Percentiles rank a stretch among this genome's conserved stretches.
Evolutionary conservation across 1,140 invertebrate species (phyloP).

Genomic region (Plectrocnemia conspersa): DNA sequence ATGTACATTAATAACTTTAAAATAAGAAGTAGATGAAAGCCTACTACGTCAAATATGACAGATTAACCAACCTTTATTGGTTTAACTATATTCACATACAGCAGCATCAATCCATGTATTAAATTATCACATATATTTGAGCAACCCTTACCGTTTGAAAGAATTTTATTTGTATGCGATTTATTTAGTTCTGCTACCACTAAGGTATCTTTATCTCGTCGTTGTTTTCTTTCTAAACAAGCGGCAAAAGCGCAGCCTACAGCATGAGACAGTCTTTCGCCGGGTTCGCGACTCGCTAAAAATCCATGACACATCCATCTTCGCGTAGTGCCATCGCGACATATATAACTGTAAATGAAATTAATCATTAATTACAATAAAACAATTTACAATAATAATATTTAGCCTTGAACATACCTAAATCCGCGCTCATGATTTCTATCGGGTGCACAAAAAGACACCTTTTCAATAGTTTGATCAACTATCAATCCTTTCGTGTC

Average conservation of each 20-base stretch:
- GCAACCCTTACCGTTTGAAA: slow-evolving; percentile 23
- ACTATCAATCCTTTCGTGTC: slow-evolving; percentile 98
- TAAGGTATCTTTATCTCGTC: slow-evolving; percentile 82
- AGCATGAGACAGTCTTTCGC: slow-evolving; percentile 95
- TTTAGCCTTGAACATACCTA: slow-evolving; percentile 64
- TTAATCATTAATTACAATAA: slow-evolving; percentile 2
- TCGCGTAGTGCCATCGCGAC: slow-evolving; percentile 58
- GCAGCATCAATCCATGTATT: no score
- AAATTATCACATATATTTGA: background rate
- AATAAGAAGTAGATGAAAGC: no score
- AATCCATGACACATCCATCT: slow-evolving; percentile 99
- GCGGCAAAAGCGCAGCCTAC: slow-evolving; percentile 99
- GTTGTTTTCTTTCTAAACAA: slow-evolving; percentile 95
- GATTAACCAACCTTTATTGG: no score
- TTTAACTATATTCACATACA: background rate
- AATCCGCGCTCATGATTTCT: slow-evolving; percentile 97
- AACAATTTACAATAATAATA: background rate
- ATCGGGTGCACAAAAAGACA: slow-evolving; percentile 99
- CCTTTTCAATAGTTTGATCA: slow-evolving; percentile 99
- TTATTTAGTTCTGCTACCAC: slow-evolving; percentile 30
- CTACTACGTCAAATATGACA: no score
- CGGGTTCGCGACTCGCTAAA: slow-evolving; percentile 91
- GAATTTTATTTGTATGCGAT: slow-evolving; percentile 25
- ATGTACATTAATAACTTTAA: no score
- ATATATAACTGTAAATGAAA: slow-evolving; percentile 51